phyloP scores from a whole-genome alignment of 2,888 invertebrate species.

The Ephialtes manifestator region DNA sequence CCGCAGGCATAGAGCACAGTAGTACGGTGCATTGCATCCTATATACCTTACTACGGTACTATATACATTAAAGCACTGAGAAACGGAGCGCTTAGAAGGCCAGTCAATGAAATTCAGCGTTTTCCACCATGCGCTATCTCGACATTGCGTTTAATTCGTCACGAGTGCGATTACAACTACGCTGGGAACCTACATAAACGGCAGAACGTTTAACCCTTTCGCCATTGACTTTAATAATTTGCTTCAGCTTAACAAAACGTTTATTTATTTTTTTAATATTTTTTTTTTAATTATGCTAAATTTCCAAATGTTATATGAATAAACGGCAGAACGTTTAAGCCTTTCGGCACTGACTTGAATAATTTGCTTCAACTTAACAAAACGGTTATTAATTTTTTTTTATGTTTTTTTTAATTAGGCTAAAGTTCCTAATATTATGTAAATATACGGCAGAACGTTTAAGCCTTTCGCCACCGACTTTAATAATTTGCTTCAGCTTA shows the following conservation, averaged over 20 bases:
- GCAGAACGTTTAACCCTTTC: slow-evolving; percentile 1
- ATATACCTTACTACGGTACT: background rate
- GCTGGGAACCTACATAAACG: background rate
- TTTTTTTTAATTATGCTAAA: background rate
- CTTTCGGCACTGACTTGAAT: no score
- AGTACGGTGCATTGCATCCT: slow-evolving; percentile 2
- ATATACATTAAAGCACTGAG: background rate
- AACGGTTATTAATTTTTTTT: no score
- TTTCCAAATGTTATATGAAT: background rate
- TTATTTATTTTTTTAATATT: background rate
- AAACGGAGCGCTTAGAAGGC: slow-evolving; percentile 31
- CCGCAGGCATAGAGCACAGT: background rate
- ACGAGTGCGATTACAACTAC: slow-evolving; percentile 2
- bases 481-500: background rate
- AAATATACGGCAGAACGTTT: background rate
- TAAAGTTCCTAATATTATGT: no score
- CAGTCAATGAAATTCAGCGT: slow-evolving; percentile 43
- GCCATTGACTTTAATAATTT: background rate
- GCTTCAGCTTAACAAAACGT: background rate
- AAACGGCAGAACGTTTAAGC: no score
- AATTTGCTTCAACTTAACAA: no score
- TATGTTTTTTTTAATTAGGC: no score
- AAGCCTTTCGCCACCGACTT: slow-evolving; percentile 12
- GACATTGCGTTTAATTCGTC: slow-evolving; percentile 6
- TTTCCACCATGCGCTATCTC: slow-evolving; percentile 14